Percentiles rank a stretch among this genome's conserved stretches.
These are phyloP conservation scores for Drosophila robusta DNA, from an alignment of 2,888 invertebrate species.

Conservation along the genomic window DNA sequence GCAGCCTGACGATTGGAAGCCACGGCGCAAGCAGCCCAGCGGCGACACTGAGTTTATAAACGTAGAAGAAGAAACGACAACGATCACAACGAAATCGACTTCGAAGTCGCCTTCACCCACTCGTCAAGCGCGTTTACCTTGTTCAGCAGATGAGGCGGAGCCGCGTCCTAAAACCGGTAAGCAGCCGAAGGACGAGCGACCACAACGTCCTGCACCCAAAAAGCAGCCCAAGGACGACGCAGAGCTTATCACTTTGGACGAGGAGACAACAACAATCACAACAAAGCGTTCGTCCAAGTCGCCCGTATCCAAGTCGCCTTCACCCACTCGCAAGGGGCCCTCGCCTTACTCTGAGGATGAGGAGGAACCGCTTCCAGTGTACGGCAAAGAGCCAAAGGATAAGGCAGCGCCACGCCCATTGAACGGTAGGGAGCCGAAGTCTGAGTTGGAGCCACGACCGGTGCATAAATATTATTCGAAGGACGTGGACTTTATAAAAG, in stretches of 20 bases:
- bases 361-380: not conserved
- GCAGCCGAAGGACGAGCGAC: not conserved
- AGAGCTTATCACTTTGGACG: not conserved
- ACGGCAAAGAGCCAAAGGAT: not conserved
- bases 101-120: not conserved
- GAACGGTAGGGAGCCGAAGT: not conserved
- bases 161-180: not conserved
- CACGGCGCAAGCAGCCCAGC: not conserved
- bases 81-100: not conserved
- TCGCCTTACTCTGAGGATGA: not conserved
- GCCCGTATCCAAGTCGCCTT: not conserved
- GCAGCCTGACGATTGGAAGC: not conserved
- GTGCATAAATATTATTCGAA: constrained; percentile 14
- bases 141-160: constrained; percentile 1
- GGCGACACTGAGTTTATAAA: constrained; percentile 4
- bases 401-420: not conserved
- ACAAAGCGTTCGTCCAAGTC: constrained; percentile 1
- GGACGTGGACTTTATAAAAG: constrained; percentile 43
- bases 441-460: constrained; percentile 3
- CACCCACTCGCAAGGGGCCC: not conserved
- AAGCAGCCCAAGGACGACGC: constrained; percentile 1
- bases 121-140: not conserved
- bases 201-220: not conserved
- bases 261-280: constrained; percentile 1
- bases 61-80: constrained; percentile 4